These are phyloP conservation scores for Pocillopora verrucosa DNA, from an alignment of 64 coral and sea anemone species.

Conservation along the genomic window DNA sequence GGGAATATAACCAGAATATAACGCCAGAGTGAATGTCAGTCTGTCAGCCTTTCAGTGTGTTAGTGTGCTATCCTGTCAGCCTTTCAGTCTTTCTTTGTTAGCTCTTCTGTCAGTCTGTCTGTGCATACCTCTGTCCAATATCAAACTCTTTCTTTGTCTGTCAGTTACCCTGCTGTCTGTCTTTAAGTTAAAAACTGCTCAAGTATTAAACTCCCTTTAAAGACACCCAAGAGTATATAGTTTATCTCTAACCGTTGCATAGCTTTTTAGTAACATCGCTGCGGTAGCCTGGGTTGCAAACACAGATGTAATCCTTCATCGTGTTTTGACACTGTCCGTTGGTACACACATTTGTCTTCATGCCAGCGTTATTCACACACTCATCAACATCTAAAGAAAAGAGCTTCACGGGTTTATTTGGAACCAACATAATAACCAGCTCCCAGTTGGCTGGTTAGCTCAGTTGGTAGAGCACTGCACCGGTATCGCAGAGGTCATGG, in stretches of 20 bases:
- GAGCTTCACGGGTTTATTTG: too few species aligned
- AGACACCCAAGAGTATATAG: too few species aligned
- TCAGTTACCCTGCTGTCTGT: background rate
- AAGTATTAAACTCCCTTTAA: too few species aligned
- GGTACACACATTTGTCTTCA: constrained; percentile 73
- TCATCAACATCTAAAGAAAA: constrained; percentile 81
- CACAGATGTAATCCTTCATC: constrained; percentile 86
- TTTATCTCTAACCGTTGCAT: constrained; percentile 66
- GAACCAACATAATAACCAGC: too few species aligned
- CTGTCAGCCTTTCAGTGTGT: background rate
- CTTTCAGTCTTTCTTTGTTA: too few species aligned
- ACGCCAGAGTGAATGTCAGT: too few species aligned
- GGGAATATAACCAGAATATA: too few species aligned
- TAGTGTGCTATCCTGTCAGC: background rate
- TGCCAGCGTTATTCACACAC: constrained; percentile 86
- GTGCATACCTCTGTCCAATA: too few species aligned
- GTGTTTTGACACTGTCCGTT: constrained; percentile 89
- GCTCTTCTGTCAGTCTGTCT: too few species aligned
- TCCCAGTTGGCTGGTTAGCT: too few species aligned
- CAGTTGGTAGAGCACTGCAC: too few species aligned
- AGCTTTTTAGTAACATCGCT: constrained; percentile 75
- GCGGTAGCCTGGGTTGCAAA: constrained; percentile 83
- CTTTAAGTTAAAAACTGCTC: background rate
- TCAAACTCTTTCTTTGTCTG: background rate
- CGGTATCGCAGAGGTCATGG: too few species aligned